Evolutionary conservation across 2,888 invertebrate species (phyloP).

Genomic region (Prosapia bicincta): DNA sequence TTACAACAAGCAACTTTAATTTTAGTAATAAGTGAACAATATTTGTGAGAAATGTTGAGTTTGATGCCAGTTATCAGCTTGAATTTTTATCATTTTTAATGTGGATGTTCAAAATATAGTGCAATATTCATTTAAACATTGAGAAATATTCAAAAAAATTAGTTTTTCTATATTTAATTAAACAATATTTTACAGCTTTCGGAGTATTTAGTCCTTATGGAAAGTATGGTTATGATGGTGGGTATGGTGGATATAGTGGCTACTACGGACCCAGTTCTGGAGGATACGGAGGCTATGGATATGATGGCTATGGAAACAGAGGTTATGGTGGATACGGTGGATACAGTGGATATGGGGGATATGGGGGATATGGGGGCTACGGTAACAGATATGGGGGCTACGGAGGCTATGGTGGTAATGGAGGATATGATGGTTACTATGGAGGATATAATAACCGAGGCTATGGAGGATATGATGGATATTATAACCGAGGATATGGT

Average conservation of each 20-base stretch:
- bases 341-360: neutral
- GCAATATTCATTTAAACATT: too few relatives aligned
- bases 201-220: neutral
- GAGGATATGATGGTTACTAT: neutral
- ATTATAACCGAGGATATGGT: slow-evolving; percentile 12
- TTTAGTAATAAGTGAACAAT: too few relatives aligned
- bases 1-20: too few relatives aligned
- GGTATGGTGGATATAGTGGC: neutral
- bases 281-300: neutral
- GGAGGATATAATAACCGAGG: neutral
- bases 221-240: neutral
- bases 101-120: too few relatives aligned
- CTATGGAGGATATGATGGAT: slow-evolving; percentile 1
- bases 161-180: too few relatives aligned
- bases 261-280: neutral
- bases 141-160: too few relatives aligned
- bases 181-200: neutral
- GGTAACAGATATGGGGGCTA: neutral
- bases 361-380: neutral
- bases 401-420: neutral
- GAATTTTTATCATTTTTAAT: too few relatives aligned
- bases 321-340: neutral
- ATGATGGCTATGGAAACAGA: neutral
- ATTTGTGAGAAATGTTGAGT: too few relatives aligned
- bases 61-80: too few relatives aligned